Percentiles rank a stretch among this genome's conserved stretches.
phyloP scores from a whole-genome alignment of 2,113 vertebrate species.

The Podiceps cristatus region DNA sequence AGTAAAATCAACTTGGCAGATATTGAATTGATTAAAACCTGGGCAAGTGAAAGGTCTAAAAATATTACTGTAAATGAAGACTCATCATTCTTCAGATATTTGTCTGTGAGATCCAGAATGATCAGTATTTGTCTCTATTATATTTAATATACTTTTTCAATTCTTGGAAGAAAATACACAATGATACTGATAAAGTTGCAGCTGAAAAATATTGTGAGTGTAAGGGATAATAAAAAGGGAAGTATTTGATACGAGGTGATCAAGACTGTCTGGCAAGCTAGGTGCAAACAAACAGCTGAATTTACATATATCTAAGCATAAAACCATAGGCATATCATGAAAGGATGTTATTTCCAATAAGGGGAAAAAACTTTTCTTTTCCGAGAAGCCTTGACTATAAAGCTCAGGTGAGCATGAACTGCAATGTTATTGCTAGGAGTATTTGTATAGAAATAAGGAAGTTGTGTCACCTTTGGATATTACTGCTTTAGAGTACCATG shows the following conservation, averaged over 20 bases:
- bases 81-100: background rate
- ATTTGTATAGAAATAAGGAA: background rate
- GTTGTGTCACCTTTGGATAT: background rate
- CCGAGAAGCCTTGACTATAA: background rate
- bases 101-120: background rate
- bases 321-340: background rate
- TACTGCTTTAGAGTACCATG: background rate
- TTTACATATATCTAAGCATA: background rate
- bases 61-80: constrained; percentile 8
- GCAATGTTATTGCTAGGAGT: background rate
- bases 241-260: background rate
- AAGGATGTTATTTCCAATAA: background rate
- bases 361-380: background rate
- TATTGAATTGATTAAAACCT: constrained; percentile 25
- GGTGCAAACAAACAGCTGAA: background rate
- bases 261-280: background rate
- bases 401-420: background rate
- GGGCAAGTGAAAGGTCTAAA: background rate
- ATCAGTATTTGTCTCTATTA: background rate
- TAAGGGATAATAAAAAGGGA: background rate
- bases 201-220: background rate
- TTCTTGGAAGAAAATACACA: background rate
- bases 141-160: background rate
- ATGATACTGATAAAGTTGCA: background rate
- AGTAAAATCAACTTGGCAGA: background rate